Percentiles rank a stretch among this genome's conserved stretches.
Evolutionary conservation across 2,888 invertebrate species (phyloP).

Genomic region (Heteropelma amictum): DNA sequence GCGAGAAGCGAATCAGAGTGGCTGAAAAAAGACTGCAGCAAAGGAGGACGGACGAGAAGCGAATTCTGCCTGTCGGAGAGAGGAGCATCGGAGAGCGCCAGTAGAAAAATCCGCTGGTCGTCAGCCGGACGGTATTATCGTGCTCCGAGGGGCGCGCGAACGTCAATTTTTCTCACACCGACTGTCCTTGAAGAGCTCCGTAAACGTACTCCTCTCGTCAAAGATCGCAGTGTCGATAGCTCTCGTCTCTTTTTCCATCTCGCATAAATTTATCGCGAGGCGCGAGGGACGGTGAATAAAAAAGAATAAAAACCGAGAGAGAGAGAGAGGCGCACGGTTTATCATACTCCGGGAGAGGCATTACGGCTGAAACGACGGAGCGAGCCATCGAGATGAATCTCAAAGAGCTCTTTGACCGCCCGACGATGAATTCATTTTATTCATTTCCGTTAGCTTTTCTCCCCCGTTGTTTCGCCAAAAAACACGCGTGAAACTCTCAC

Average conservation of each 20-base stretch:
- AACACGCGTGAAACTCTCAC: background rate
- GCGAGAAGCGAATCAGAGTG: background rate
- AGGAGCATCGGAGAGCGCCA: constrained; percentile 16
- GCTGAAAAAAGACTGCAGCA: constrained; percentile 52
- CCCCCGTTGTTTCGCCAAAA: constrained; percentile 1
- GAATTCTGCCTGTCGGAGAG: constrained; percentile 1
- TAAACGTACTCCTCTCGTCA: background rate
- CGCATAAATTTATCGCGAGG: constrained; percentile 24
- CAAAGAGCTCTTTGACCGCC: constrained; percentile 11
- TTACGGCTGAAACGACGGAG: constrained; percentile 13
- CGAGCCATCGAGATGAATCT: constrained; percentile 18
- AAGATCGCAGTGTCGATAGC: constrained; percentile 1
- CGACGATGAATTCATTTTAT: background rate
- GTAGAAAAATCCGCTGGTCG: constrained; percentile 41
- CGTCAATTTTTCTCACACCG: constrained; percentile 1
- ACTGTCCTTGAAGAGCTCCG: background rate
- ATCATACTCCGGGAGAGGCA: constrained; percentile 24
- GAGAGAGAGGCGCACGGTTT: background rate
- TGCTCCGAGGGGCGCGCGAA: background rate
- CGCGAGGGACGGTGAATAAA: background rate
- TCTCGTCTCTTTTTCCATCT: background rate
- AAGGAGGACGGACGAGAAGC: constrained; percentile 47
- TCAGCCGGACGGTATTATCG: constrained; percentile 32
- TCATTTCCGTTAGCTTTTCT: background rate
- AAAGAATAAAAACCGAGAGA: background rate